phyloP scores from a whole-genome alignment of 2,113 vertebrate species.

The Tinamus guttatus region DNA sequence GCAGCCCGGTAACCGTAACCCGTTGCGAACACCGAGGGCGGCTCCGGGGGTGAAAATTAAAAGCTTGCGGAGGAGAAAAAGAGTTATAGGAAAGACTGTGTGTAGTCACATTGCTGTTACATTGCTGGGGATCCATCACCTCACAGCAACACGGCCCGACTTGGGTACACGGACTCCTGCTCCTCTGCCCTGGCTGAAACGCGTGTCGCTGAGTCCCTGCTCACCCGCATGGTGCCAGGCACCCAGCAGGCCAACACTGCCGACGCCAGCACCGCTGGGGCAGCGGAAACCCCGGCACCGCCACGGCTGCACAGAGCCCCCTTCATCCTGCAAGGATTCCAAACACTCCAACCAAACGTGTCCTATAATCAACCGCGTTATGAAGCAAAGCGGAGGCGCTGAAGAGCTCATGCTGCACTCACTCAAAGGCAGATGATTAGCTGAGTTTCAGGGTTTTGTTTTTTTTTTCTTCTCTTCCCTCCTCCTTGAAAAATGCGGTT shows the following conservation, averaged over 20 bases:
- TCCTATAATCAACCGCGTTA: not conserved
- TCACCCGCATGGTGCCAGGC: not conserved
- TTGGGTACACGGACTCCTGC: not conserved
- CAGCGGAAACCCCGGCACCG: not conserved
- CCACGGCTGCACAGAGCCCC: not conserved
- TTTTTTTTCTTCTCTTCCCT: not conserved
- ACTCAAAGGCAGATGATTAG: slow-evolving; percentile 1
- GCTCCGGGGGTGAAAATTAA: not conserved
- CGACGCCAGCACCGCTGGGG: not conserved
- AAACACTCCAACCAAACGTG: not conserved
- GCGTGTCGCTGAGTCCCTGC: too few relatives aligned
- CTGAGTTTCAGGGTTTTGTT: not conserved
- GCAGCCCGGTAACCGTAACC: not conserved
- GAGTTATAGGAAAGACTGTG: not conserved
- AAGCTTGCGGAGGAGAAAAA: not conserved
- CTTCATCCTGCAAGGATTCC: not conserved
- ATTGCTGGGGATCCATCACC: not conserved
- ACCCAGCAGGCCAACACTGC: not conserved
- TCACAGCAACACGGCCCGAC: not conserved
- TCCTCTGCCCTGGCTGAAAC: not conserved
- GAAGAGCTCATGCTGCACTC: not conserved
- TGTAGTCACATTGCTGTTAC: too few relatives aligned
- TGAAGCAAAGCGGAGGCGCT: not conserved
- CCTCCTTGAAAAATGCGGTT: slow-evolving; percentile 22
- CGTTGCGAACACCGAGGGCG: too few relatives aligned